A percentile compares a stretch with the other conserved stretches of the same genome.
phyloP scores from a whole-genome alignment of 2,888 invertebrate species.

The Eumacrocentrus americanus region DNA sequence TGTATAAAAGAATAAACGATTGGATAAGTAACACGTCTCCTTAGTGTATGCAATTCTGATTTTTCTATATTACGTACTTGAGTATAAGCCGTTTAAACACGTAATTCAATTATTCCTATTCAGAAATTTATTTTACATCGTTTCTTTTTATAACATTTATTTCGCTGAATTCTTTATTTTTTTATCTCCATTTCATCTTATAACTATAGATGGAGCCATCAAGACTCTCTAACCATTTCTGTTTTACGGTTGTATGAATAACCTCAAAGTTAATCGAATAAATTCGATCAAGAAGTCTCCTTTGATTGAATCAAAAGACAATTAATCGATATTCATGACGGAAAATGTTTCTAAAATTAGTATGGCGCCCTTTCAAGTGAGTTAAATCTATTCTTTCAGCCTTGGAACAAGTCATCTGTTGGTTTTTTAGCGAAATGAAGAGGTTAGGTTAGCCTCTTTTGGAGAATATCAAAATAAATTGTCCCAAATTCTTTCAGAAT shows the following conservation, averaged over 20 bases:
- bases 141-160: no score
- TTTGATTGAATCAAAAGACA: not conserved
- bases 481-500: constrained; percentile 44
- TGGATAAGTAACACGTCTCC: no score
- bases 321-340: constrained; percentile 8
- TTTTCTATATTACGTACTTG: no score
- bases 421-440: not conserved
- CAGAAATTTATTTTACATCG: no score
- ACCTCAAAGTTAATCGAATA: not conserved
- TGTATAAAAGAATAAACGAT: no score
- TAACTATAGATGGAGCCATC: not conserved
- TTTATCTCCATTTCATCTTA: not conserved
- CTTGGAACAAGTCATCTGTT: not conserved
- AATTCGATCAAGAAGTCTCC: not conserved
- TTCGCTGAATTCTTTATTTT: no score
- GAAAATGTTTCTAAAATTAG: constrained; percentile 8
- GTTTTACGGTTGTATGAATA: not conserved
- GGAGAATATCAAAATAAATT: not conserved
- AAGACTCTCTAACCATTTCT: no score
- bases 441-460: not conserved
- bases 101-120: no score
- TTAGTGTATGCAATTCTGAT: no score
- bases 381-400: not conserved
- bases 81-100: no score
- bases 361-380: constrained; percentile 15